Evolutionary conservation across 2,797 vertebrate genomes (phyloP).

Genomic region (Myotis daubentonii): DNA sequence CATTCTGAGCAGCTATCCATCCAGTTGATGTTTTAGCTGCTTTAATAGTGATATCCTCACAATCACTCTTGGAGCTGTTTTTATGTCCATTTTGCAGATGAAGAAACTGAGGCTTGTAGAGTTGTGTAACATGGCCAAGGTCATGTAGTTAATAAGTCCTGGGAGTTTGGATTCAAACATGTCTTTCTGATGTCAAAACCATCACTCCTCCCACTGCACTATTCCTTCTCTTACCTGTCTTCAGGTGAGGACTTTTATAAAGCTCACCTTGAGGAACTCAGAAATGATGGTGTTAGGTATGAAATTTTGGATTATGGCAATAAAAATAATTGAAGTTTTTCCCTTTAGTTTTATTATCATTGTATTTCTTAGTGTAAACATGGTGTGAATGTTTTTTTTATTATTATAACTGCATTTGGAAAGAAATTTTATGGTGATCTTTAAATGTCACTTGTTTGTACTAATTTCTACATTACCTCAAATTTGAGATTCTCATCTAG

Average conservation of each 20-base stretch:
- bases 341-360: conserved; percentile 21
- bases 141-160: neutral
- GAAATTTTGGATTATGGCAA: neutral
- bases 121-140: neutral
- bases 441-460: conserved; percentile 30
- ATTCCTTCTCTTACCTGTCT: neutral
- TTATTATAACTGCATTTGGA: neutral
- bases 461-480: conserved; percentile 2
- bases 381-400: neutral
- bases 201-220: neutral
- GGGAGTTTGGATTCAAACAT: neutral
- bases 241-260: neutral
- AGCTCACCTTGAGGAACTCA: neutral
- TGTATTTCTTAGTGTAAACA: neutral
- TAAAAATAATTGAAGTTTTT: conserved; percentile 32
- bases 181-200: neutral
- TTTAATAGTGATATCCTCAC: neutral
- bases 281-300: neutral
- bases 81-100: neutral
- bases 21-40: neutral
- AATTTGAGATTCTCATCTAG: conserved; percentile 9
- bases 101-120: neutral
- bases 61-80: neutral
- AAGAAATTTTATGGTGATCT: neutral
- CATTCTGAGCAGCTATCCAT: neutral